Evolutionary conservation across 2,888 invertebrate species (phyloP).

Genomic region (Cotesia congregata): DNA sequence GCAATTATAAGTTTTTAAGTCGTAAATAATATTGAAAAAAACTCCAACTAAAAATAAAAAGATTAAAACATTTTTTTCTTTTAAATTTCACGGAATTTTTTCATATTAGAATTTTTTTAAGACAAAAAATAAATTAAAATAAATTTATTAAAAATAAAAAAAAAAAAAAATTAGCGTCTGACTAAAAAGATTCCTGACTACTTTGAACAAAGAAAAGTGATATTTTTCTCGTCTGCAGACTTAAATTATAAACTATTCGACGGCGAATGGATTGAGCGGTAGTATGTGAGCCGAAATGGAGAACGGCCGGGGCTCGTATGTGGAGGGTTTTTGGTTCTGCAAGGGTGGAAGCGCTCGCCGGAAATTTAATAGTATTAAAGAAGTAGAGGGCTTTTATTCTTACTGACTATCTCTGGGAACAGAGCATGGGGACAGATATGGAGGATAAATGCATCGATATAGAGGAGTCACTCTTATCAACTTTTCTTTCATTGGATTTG

Average conservation of each 20-base stretch:
- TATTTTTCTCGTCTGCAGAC: no score
- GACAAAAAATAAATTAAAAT: no score
- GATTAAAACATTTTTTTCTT: no score
- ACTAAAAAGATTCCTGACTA: neutral
- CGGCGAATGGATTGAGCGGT: neutral
- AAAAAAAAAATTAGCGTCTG: neutral
- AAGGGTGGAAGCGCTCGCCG: neutral
- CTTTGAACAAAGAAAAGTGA: neutral
- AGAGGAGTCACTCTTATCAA: neutral
- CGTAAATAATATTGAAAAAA: no score
- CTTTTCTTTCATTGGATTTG: constrained; percentile 60
- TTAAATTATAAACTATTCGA: neutral
- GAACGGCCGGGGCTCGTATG: neutral
- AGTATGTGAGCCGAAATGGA: neutral
- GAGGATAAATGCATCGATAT: neutral
- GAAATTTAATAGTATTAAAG: neutral
- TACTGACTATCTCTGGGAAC: neutral
- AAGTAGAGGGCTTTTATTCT: neutral
- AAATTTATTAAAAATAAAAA: no score
- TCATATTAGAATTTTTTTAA: no score
- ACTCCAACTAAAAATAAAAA: no score
- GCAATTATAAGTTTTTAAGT: no score
- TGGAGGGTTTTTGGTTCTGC: neutral
- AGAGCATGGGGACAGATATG: neutral
- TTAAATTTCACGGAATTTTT: no score